phyloP scores from a whole-genome alignment of 2,113 vertebrate species.

The Probosciger aterrimus region DNA sequence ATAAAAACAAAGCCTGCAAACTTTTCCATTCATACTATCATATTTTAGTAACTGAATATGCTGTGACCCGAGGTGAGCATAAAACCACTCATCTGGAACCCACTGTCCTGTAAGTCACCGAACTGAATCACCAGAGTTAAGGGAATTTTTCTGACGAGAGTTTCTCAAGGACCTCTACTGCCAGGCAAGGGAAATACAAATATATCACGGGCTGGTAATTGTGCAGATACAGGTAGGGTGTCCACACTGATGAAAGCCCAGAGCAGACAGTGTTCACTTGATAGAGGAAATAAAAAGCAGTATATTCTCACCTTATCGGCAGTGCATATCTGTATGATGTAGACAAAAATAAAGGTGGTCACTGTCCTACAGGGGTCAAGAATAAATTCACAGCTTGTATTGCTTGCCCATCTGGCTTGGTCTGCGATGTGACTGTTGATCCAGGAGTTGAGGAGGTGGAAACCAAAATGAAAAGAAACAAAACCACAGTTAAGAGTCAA shows the following conservation, averaged over 20 bases:
- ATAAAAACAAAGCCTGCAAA: not conserved
- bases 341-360: not conserved
- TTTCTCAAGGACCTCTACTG: constrained; percentile 59
- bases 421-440: constrained; percentile 35
- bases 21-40: not conserved
- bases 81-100: constrained; percentile 2
- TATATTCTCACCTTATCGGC: constrained; percentile 68
- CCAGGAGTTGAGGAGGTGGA: constrained; percentile 16
- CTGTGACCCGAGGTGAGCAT: not conserved
- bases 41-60: not conserved
- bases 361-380: not conserved
- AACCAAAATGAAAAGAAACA: constrained; percentile 50
- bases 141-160: not conserved
- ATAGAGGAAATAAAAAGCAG: not conserved
- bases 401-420: constrained; percentile 35
- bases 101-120: not conserved
- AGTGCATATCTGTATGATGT: constrained; percentile 3
- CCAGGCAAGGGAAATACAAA: constrained; percentile 50
- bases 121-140: constrained; percentile 15
- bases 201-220: fast-evolving
- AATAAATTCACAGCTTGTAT: constrained; percentile 57
- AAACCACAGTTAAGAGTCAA: constrained; percentile 29
- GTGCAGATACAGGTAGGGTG: not conserved
- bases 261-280: not conserved
- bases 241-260: not conserved